These are phyloP conservation scores for Mesorhabditis spiculigera DNA, from an alignment of 2,888 invertebrate species.

Conservation along the genomic window DNA sequence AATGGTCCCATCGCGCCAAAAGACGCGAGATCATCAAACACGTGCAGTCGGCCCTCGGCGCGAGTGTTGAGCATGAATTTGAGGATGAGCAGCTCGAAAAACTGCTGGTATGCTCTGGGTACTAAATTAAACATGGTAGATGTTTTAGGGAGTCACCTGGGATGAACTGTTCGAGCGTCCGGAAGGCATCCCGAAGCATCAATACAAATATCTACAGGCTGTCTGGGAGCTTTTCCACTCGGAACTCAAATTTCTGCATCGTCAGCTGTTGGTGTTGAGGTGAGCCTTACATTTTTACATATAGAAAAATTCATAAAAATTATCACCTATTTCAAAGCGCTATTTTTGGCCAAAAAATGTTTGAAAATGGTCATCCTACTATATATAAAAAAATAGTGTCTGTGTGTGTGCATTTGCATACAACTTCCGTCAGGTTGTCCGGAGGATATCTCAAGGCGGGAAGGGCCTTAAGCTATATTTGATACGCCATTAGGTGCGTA, in stretches of 20 bases:
- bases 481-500: too few relatives aligned
- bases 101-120: slow-evolving; percentile 36
- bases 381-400: too few relatives aligned
- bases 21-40: slow-evolving; percentile 56
- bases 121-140: slow-evolving; percentile 5
- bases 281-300: slow-evolving; percentile 12
- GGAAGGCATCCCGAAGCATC: slow-evolving; percentile 13
- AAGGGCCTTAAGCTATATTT: too few relatives aligned
- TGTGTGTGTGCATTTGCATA: too few relatives aligned
- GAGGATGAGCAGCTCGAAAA: slow-evolving; percentile 54
- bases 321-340: too few relatives aligned
- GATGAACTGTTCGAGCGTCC: slow-evolving; percentile 50
- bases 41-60: slow-evolving; percentile 53
- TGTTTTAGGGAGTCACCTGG: slow-evolving; percentile 42
- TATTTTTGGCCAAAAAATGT: too few relatives aligned
- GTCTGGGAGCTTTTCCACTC: slow-evolving; percentile 69
- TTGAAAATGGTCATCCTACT: too few relatives aligned
- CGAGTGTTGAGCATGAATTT: slow-evolving; percentile 46
- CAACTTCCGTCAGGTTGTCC: too few relatives aligned
- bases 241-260: slow-evolving; percentile 67
- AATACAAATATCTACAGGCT: slow-evolving; percentile 40
- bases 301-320: background rate
- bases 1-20: slow-evolving; percentile 63
- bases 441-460: too few relatives aligned
- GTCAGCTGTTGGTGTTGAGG: slow-evolving; percentile 68